Base-by-base conservation (phyloP, 2,888 invertebrate species). In the Blastobasis adustella region DNA sequence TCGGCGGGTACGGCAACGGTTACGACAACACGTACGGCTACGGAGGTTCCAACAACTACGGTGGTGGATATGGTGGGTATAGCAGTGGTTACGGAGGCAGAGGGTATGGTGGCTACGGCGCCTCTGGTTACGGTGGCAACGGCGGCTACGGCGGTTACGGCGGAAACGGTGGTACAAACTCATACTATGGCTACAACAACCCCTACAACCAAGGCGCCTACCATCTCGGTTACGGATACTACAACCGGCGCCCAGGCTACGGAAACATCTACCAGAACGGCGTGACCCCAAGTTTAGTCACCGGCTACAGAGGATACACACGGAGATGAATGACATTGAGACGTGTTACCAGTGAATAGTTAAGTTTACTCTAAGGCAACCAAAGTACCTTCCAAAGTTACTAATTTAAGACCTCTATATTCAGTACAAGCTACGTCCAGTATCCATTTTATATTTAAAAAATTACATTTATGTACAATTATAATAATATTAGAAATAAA, bases 161-260 rank as follows among this genome's bases (percentile, higher is more conserved):
- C 52, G 91, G 91, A 61, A 91, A 90, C 70, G 91, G 91, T 41
- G 91, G 91, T 36, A 68, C 91, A 0, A 79, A 70, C 49, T 90
- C 91, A 40, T 91, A 91, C 65, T 85, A 81, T 46, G 91, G 91
- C 6, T 91, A 91, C 69, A 90, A 86, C 68, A 90, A 84, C 66
- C 89, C 90, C 0, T 72, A 73, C 57, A 91, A 91, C 62, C 77
- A 77, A 67, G 90, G 90, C 5, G 82, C 79, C 39, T 81, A 90
- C 49, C 90, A 91, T 73, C 79, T 90, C 38, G 91, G 91, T n/a
- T 90, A 88, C 60, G 91, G 91, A 45, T 91, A 91, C 64, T 89
- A 90, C 56, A 75, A 71, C 53, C 81, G 73, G 54, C 74, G 72
- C 54, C 70, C 75, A 1, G 78, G 81, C 10, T 73, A 75, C 53